Evolutionary conservation across 2,888 invertebrate species (phyloP).

Genomic region (Hyalella azteca): DNA sequence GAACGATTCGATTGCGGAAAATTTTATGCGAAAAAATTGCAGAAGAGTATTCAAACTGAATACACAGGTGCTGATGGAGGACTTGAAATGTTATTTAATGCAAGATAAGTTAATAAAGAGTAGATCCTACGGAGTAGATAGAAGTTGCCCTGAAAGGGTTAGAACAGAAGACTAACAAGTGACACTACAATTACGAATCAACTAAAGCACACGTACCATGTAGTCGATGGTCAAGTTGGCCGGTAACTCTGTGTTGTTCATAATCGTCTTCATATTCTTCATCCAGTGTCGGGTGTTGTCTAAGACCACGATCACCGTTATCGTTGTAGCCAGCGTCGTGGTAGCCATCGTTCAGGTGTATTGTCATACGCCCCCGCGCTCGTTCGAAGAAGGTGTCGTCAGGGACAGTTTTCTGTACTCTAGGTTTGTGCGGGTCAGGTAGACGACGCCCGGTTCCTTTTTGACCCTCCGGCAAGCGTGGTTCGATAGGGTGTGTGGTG

Average conservation of each 20-base stretch:
- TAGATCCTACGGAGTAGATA: too few relatives aligned
- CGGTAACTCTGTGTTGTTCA: not conserved
- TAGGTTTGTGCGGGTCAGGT: not conserved
- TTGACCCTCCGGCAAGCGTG: not conserved
- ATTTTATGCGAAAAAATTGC: too few relatives aligned
- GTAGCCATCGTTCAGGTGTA: conserved; percentile 17
- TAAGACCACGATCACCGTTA: not conserved
- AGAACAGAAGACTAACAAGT: too few relatives aligned
- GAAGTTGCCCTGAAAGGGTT: too few relatives aligned
- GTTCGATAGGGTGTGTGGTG: not conserved
- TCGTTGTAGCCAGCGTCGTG: not conserved
- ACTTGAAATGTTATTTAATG: too few relatives aligned
- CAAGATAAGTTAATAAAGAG: too few relatives aligned
- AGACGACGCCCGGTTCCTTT: not conserved
- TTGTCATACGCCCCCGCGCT: not conserved
- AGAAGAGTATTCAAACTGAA: too few relatives aligned
- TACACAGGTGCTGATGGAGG: too few relatives aligned
- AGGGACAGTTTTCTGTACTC: not conserved
- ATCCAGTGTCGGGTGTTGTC: not conserved
- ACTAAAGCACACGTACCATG: too few relatives aligned
- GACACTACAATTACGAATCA: too few relatives aligned
- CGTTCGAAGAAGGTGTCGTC: conserved; percentile 8
- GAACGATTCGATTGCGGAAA: too few relatives aligned
- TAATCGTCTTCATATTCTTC: not conserved
- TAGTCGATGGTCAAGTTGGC: not conserved